Percentiles rank a stretch among this genome's conserved stretches.
Conservation (phyloP, 2,888 invertebrate species). For the Congeria kusceri region DNA sequence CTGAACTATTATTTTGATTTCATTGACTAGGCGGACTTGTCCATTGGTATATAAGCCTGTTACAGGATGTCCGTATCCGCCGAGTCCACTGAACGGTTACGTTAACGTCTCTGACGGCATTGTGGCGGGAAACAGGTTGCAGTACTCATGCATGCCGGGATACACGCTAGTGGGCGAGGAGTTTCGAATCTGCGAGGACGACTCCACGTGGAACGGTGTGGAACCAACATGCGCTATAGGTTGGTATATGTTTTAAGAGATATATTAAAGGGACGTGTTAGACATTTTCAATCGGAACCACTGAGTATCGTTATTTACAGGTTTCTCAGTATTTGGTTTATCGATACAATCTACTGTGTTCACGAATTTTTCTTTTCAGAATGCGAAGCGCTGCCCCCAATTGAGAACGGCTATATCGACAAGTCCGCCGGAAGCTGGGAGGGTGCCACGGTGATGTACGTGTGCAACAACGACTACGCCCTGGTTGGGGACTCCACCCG, state of each 20-base stretch:
- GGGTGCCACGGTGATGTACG: constrained; percentile 33
- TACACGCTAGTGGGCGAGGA: constrained; percentile 40
- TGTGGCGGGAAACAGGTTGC: constrained; percentile 36
- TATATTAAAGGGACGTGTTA: background rate
- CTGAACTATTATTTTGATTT: too few relatives aligned
- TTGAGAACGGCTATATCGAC: constrained; percentile 33
- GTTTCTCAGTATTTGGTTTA: too few relatives aligned
- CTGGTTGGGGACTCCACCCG: constrained; percentile 37
- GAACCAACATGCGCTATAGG: constrained; percentile 41
- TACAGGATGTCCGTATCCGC: constrained; percentile 43
- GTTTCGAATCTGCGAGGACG: constrained; percentile 30
- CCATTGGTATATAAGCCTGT: background rate
- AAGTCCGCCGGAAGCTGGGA: constrained; percentile 40
- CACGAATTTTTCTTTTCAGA: constrained; percentile 9
- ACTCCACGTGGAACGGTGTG: constrained; percentile 26
- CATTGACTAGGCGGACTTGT: background rate
- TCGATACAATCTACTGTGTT: too few relatives aligned
- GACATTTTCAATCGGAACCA: background rate
- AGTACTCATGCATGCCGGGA: constrained; percentile 40
- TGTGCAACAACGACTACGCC: constrained; percentile 42
- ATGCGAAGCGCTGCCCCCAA: constrained; percentile 25
- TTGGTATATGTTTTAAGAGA: constrained; percentile 1
- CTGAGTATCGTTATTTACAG: too few relatives aligned
- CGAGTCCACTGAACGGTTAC: constrained; percentile 26
- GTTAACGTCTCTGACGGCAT: constrained; percentile 23